Evolutionary conservation across 2,797 vertebrate species (phyloP).

Genomic region (Hypotaenidia philippensis): DNA sequence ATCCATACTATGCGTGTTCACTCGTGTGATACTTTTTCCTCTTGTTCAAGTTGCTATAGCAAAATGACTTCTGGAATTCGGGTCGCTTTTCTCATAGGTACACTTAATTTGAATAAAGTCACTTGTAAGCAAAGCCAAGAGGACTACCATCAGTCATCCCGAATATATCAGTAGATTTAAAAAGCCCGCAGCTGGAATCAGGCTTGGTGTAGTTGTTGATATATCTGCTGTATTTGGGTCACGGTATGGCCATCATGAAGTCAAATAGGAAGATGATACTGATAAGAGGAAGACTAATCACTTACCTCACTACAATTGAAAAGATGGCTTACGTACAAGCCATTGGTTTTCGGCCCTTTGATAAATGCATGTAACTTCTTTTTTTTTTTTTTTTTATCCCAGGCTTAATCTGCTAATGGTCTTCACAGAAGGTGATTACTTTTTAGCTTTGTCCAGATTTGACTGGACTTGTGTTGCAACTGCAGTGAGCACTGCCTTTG

Average conservation of each 20-base stretch:
- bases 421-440: slow-evolving; percentile 73
- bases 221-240: slow-evolving; percentile 67
- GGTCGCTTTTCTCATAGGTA: neutral
- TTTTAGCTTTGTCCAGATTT: slow-evolving; percentile 66
- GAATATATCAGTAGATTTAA: neutral
- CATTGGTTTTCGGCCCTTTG: slow-evolving; percentile 58
- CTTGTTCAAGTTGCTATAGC: neutral
- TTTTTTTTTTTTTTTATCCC: slow-evolving; percentile 50
- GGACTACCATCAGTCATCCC: neutral
- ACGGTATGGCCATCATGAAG: slow-evolving; percentile 35
- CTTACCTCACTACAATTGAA: slow-evolving; percentile 63
- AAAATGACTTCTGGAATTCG: neutral
- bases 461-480: slow-evolving; percentile 30
- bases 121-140: neutral
- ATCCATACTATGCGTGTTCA: neutral
- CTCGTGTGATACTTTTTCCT: neutral
- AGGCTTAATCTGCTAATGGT: slow-evolving; percentile 75
- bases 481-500: neutral
- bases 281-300: slow-evolving; percentile 68
- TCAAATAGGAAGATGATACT: slow-evolving; percentile 62
- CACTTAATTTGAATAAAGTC: neutral
- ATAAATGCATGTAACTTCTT: slow-evolving; percentile 69
- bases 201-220: slow-evolving; percentile 35
- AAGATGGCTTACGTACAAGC: slow-evolving; percentile 58
- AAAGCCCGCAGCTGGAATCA: slow-evolving; percentile 23